These are phyloP conservation scores for Opisthocomus hoazin DNA, from an alignment of 2,113 vertebrate genomes.

Conservation along the genomic window DNA sequence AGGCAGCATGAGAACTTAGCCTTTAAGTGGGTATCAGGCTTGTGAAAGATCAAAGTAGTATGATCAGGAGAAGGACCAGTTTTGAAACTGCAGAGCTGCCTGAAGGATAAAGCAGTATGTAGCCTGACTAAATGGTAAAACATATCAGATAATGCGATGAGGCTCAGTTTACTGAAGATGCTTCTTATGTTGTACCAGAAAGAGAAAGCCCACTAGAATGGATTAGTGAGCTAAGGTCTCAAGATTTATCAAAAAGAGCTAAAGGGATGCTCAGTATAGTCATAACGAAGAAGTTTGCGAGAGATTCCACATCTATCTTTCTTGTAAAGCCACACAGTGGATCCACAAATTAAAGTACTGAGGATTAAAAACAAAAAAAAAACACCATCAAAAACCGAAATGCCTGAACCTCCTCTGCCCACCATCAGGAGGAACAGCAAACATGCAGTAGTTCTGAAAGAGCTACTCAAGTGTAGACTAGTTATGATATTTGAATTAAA, in stretches of 20 bases:
- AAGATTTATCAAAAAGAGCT: background rate
- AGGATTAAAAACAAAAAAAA: background rate
- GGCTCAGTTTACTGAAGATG: background rate
- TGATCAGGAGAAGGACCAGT: background rate
- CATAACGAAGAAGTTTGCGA: background rate
- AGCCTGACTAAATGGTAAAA: background rate
- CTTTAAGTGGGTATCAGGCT: background rate
- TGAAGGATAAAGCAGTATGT: background rate
- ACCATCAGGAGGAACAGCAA: background rate
- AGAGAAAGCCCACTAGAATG: background rate
- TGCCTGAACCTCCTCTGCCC: background rate
- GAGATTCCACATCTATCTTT: background rate
- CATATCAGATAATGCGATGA: background rate
- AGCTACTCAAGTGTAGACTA: background rate
- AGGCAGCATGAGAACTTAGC: background rate
- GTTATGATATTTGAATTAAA: background rate
- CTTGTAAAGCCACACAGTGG: background rate
- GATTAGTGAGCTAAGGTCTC: background rate
- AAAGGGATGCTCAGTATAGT: background rate
- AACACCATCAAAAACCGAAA: background rate
- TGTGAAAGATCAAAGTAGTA: background rate
- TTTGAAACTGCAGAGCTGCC: background rate
- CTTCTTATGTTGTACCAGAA: background rate
- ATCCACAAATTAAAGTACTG: background rate
- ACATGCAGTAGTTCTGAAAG: background rate